Evolutionary conservation across 2,888 invertebrate species (phyloP).

Genomic region (Meiosimyza platycephala): DNA sequence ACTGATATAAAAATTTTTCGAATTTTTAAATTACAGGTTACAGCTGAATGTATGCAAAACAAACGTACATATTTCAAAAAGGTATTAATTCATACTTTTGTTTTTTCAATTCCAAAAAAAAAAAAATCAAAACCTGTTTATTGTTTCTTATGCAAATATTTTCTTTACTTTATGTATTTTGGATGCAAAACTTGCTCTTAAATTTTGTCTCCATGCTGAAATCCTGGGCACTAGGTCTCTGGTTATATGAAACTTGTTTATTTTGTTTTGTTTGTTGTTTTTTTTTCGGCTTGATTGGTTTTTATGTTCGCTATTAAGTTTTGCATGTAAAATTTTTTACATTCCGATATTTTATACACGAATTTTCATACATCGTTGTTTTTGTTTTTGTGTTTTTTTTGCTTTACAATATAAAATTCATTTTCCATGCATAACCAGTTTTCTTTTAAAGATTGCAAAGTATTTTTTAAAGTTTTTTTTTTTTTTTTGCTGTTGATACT

Average conservation of each 20-base stretch:
- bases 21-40: no score
- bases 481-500: background rate
- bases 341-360: background rate
- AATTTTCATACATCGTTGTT: background rate
- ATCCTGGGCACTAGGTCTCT: background rate
- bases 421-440: conserved; percentile 17
- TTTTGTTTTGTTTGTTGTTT: conserved; percentile 2
- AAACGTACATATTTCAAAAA: no score
- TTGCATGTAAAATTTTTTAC: conserved; percentile 19
- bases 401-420: background rate
- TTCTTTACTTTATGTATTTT: no score
- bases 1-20: no score
- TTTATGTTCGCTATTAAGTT: background rate
- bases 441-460: background rate
- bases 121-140: no score
- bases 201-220: no score
- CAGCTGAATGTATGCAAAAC: no score
- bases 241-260: conserved; percentile 14
- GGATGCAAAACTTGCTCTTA: no score
- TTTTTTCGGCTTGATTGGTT: background rate
- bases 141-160: no score
- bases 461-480: conserved; percentile 5
- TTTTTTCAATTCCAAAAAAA: no score
- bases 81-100: no score
- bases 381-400: background rate